Percentiles rank a stretch among this genome's conserved stretches.
phyloP scores from a whole-genome alignment of 1,140 invertebrate species.

The Diabrotica virgifera region DNA sequence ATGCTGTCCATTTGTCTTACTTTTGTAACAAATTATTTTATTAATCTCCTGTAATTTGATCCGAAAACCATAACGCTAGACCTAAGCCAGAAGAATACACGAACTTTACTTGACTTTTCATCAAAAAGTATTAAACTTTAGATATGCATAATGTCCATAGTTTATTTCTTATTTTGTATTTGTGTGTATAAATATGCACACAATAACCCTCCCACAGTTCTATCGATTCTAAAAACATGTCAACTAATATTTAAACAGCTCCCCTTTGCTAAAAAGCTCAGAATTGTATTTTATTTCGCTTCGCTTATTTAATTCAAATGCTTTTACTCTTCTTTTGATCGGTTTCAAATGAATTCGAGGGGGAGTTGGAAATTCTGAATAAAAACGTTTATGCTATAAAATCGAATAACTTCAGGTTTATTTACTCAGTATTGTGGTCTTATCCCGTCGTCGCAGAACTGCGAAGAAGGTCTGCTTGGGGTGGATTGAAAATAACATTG shows the following conservation, averaged over 20 bases:
- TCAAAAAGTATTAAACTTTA: too few species aligned
- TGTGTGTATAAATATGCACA: too few species aligned
- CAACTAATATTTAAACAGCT: background rate
- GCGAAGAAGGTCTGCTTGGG: constrained; percentile 11
- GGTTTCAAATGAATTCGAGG: constrained; percentile 25
- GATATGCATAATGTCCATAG: too few species aligned
- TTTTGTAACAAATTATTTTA: too few species aligned
- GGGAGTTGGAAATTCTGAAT: constrained; percentile 26
- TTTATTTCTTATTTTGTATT: too few species aligned
- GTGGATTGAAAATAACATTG: constrained; percentile 38
- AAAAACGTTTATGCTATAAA: constrained; percentile 38
- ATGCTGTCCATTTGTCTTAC: too few species aligned
- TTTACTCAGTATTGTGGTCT: constrained; percentile 33
- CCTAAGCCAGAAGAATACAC: too few species aligned
- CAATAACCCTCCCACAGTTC: too few species aligned
- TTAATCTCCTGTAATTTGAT: too few species aligned
- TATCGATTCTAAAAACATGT: background rate
- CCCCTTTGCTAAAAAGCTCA: background rate
- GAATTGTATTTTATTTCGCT: constrained; percentile 14
- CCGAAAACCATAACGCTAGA: too few species aligned
- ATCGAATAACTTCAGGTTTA: constrained; percentile 40
- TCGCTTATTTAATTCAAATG: constrained; percentile 11
- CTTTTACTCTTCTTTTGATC: constrained; percentile 24
- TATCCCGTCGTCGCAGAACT: constrained; percentile 15
- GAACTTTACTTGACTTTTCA: too few species aligned